Percentiles rank a stretch among this genome's conserved stretches.
Evolutionary conservation across 2,113 vertebrate species (phyloP).

Genomic region (Ciconia stormi): DNA sequence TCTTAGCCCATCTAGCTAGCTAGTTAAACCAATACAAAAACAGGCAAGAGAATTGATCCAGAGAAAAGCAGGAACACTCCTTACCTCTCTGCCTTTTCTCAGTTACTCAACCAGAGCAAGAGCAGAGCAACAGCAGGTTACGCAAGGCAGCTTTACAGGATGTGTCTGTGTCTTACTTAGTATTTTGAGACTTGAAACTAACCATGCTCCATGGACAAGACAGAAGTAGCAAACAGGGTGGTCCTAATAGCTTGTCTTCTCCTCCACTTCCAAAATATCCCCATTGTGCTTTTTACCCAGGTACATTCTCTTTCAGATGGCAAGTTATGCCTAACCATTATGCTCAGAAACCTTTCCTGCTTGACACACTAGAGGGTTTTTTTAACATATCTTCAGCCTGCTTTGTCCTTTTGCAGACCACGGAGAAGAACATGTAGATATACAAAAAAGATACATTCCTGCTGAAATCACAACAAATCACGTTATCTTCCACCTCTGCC

Average conservation of each 20-base stretch:
- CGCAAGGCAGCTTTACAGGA: background rate
- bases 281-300: background rate
- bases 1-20: background rate
- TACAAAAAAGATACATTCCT: background rate
- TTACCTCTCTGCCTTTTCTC: background rate
- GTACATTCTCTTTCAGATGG: background rate
- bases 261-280: background rate
- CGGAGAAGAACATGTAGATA: accelerated
- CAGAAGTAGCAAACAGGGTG: background rate
- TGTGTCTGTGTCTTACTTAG: background rate
- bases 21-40: background rate
- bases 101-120: background rate
- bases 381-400: background rate
- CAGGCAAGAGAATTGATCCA: background rate
- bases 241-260: background rate
- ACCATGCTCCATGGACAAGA: background rate
- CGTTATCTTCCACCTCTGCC: background rate
- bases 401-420: background rate
- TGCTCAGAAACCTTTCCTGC: background rate
- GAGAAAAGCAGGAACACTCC: background rate
- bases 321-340: background rate
- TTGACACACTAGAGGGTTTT: background rate
- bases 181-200: background rate
- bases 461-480: background rate
- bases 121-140: background rate